These are phyloP conservation scores for Cardiocondyla obscurior DNA, from an alignment of 1,140 invertebrate genomes.

Conservation along the genomic window DNA sequence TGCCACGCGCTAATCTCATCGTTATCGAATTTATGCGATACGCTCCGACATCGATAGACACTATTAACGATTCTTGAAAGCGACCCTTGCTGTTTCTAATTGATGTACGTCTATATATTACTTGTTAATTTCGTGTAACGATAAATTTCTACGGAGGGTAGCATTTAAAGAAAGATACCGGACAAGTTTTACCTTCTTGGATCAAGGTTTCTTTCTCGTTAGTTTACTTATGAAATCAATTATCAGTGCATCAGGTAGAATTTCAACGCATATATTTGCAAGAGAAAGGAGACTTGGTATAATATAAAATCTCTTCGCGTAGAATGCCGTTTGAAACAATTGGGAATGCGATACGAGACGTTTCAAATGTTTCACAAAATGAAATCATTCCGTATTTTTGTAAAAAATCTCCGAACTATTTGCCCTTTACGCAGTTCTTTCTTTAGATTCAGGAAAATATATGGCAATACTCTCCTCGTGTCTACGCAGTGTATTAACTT, in stretches of 20 bases:
- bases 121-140: neutral
- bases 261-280: neutral
- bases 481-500: neutral
- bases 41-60: neutral
- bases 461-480: neutral
- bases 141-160: neutral
- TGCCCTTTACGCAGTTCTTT: neutral
- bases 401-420: slow-evolving; percentile 26
- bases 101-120: neutral
- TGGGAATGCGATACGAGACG: slow-evolving; percentile 2
- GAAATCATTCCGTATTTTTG: neutral
- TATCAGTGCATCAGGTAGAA: slow-evolving; percentile 4
- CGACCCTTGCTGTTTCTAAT: neutral
- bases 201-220: neutral
- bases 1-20: neutral
- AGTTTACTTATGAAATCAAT: neutral
- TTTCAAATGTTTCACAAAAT: slow-evolving; percentile 28
- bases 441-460: neutral
- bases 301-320: slow-evolving; percentile 31
- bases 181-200: neutral
- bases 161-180: neutral
- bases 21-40: slow-evolving; percentile 14
- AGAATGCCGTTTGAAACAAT: slow-evolving; percentile 39
- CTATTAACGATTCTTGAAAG: neutral
- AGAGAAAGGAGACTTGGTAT: neutral